Base-by-base conservation (phyloP, 2,797 vertebrate genomes). In the Sarcoramphus papa region DNA sequence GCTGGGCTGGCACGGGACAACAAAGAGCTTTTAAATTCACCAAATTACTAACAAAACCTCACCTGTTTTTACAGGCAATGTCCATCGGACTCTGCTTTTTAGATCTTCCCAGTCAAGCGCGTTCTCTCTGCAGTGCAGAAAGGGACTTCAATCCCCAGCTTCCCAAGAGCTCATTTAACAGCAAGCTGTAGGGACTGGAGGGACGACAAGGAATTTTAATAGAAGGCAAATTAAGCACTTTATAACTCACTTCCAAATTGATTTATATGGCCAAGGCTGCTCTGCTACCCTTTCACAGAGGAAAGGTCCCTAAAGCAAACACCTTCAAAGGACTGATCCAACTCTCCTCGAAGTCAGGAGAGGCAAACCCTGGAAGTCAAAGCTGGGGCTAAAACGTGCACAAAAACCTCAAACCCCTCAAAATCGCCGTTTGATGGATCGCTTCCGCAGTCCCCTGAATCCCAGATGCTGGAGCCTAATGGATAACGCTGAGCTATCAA, bases 111-210 rank as follows among this genome's bases (percentile, higher is more conserved):
- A 70, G 72, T 45, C 64, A 53, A 83, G 70, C 7, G 5, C 0
- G 0, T 62, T 91, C 93, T 78, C n/a, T 95, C 74, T 77, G 76
- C 10, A 37, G 84, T 6, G 1, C 40, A 73, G 91, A 97, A 97
- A 97, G 50, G 54, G 84, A 83, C 67, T 96, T 93, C 84, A 51
- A 15, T 62, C 83, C 92, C 91, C 95, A 82, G 91, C 93, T 88
- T 85, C 92, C 95, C 95, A 86, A 76, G 92, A 85, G 90, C 41
- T 94, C 68, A 19, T 91, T 96, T 95, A 97, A 93, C 54, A 96
- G 87, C 24, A 31, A 90, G 65, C 74, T 88, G 68, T 27, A 92
- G 48, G 69, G 57, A 83, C 43, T 76, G 64, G 74, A 91, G 63
- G 47, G 37, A 93, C 23, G 3, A 91, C 59, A 73, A 88, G 72